These are phyloP conservation scores for Cerceris ruficornis DNA, from an alignment of 2,888 invertebrate species.

Conservation along the genomic window DNA sequence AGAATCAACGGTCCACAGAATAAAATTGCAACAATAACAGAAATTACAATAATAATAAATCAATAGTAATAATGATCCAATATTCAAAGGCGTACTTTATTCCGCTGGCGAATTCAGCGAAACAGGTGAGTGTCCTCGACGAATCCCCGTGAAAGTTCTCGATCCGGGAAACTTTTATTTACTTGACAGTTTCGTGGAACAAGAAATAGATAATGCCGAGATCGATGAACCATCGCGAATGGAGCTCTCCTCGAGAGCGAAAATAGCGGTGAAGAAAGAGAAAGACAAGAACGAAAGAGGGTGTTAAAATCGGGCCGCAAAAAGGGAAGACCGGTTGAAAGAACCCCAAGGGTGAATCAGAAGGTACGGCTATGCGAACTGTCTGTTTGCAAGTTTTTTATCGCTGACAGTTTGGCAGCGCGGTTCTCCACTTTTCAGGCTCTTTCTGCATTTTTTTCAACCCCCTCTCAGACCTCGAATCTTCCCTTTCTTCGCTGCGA, in stretches of 20 bases:
- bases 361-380: conserved; percentile 32
- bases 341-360: conserved; percentile 39
- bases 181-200: conserved; percentile 19
- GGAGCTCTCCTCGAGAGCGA: conserved; percentile 14
- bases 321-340: conserved; percentile 29
- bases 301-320: conserved; percentile 42
- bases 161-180: conserved; percentile 34
- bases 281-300: conserved; percentile 40
- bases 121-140: conserved; percentile 22
- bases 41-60: no score
- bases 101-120: conserved; percentile 14
- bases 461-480: no score
- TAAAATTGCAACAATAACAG: no score
- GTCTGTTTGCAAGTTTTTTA: conserved; percentile 36
- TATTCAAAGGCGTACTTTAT: no score
- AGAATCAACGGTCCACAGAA: no score
- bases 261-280: conserved; percentile 4
- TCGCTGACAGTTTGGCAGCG: conserved; percentile 36
- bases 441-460: background rate
- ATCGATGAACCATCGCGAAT: conserved; percentile 35
- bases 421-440: conserved; percentile 12
- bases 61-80: no score
- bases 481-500: conserved; percentile 14
- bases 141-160: conserved; percentile 20
- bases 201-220: conserved; percentile 33